Percentiles rank a stretch among this genome's conserved stretches.
These are phyloP conservation scores for Microplitis deprimator DNA, from an alignment of 2,888 invertebrate genomes.

Conservation along the genomic window DNA sequence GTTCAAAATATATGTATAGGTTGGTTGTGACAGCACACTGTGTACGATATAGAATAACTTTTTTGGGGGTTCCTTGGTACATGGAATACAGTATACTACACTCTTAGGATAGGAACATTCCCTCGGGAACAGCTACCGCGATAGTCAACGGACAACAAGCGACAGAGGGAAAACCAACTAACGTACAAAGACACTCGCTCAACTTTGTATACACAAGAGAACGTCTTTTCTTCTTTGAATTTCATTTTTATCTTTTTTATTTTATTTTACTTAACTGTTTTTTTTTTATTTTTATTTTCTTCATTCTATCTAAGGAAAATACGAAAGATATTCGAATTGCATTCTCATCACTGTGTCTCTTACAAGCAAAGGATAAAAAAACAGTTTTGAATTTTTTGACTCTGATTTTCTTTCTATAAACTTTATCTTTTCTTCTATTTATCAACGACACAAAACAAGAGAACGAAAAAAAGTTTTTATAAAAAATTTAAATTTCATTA, in stretches of 20 bases:
- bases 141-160: constrained; percentile 20
- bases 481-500: constrained; percentile 30
- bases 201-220: constrained; percentile 19
- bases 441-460: constrained; percentile 11
- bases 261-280: not conserved
- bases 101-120: constrained; percentile 2
- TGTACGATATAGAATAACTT: constrained; percentile 26
- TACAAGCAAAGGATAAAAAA: constrained; percentile 13
- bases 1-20: constrained; percentile 10
- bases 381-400: constrained; percentile 27
- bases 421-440: constrained; percentile 24
- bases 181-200: constrained; percentile 10
- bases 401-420: constrained; percentile 25
- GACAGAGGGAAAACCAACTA: constrained; percentile 6
- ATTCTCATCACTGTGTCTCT: constrained; percentile 30
- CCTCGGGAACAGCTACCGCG: constrained; percentile 18
- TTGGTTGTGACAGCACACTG: constrained; percentile 13
- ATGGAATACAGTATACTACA: not conserved
- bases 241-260: constrained; percentile 13
- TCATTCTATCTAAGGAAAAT: constrained; percentile 5
- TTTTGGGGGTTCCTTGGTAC: constrained; percentile 9
- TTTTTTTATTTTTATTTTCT: constrained; percentile 2
- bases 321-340: constrained; percentile 27
- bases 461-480: not conserved
- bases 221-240: constrained; percentile 10